Percentiles rank a stretch among this genome's conserved stretches.
phyloP scores from a whole-genome alignment of 1,140 invertebrate species.

The Heliconius nattereri region DNA sequence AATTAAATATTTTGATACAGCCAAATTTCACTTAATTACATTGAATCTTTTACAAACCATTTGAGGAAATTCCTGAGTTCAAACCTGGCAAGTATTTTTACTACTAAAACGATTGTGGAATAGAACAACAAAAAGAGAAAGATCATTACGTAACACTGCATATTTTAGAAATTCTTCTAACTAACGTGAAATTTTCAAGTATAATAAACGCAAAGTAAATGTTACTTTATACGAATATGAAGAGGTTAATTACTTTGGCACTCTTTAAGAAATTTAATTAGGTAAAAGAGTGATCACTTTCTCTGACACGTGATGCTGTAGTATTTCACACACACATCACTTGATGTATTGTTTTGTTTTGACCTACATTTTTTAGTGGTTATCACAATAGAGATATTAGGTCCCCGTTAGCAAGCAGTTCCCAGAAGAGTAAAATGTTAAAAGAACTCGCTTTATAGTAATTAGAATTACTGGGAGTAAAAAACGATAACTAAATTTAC shows the following conservation, averaged over 20 bases:
- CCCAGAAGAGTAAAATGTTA: neutral
- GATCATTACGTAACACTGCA: neutral
- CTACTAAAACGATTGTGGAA: neutral
- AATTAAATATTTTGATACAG: too few species aligned
- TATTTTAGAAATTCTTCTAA: slow-evolving; percentile 24
- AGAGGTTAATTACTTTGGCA: slow-evolving; percentile 4
- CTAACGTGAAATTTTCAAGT: neutral
- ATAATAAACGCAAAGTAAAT: neutral
- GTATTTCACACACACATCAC: slow-evolving; percentile 31
- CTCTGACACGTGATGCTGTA: slow-evolving; percentile 17
- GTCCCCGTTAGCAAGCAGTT: neutral
- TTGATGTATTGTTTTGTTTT: slow-evolving; percentile 25
- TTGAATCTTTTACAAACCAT: too few species aligned
- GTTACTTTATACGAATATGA: neutral
- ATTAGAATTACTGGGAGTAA: neutral
- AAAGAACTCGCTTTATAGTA: neutral
- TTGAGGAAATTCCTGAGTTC: too few species aligned
- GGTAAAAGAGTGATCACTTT: slow-evolving; percentile 22
- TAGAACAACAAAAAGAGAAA: neutral
- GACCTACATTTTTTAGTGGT: slow-evolving; percentile 29
- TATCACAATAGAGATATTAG: slow-evolving; percentile 21
- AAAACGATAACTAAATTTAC: neutral
- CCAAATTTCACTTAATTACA: too few species aligned
- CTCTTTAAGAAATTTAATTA: slow-evolving; percentile 25
- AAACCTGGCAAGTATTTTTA: too few species aligned